Conservation (phyloP, 2,797 vertebrate species). For the Myotis myotis region DNA sequence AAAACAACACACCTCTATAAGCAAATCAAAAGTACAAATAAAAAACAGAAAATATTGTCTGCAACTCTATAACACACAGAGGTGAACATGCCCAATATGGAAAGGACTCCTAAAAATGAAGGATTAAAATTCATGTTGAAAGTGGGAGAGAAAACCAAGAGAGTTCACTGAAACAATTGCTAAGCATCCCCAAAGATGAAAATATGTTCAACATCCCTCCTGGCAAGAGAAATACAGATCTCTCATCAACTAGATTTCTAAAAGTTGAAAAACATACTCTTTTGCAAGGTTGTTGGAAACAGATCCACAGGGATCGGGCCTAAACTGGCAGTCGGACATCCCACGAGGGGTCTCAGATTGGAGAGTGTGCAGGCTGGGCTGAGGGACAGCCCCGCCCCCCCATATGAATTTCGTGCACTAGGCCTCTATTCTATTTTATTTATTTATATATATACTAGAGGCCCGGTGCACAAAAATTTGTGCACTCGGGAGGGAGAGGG, state of each 20-base stretch:
- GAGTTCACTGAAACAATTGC: not conserved
- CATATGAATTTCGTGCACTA: no score
- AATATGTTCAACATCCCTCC: not conserved
- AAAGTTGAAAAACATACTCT: not conserved
- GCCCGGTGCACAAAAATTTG: no score
- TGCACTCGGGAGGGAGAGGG: no score
- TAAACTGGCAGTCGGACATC: no score
- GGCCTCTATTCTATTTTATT: no score
- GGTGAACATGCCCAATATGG: not conserved
- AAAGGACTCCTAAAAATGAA: not conserved
- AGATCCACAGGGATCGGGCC: not conserved
- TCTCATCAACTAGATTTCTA: not conserved
- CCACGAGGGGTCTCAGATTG: no score
- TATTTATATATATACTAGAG: no score
- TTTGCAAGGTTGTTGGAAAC: not conserved
- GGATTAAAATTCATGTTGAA: not conserved
- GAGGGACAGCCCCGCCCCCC: no score
- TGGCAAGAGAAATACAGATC: not conserved
- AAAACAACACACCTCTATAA: not conserved
- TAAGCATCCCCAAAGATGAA: not conserved
- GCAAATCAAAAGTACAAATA: not conserved
- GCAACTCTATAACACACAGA: not conserved
- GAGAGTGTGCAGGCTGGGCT: no score
- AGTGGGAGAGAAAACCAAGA: not conserved
- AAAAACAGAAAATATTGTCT: not conserved